Percentiles rank a stretch among this genome's conserved stretches.
Conservation (phyloP, 1,140 invertebrate species). For the Thaumatotibia leucotreta region DNA sequence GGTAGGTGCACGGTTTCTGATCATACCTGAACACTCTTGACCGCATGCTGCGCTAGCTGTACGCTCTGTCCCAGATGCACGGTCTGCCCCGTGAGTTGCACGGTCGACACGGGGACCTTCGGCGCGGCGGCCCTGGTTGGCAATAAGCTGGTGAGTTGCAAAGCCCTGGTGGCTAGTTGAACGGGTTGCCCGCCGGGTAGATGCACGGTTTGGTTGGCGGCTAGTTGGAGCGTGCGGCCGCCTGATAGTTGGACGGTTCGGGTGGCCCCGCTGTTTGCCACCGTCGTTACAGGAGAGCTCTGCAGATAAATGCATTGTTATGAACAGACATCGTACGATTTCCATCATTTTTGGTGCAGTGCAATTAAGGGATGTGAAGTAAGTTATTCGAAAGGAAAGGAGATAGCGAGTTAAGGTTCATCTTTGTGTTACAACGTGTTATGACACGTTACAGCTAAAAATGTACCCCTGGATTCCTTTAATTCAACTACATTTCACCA, state of each 20-base stretch:
- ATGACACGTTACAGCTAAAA: too few relatives aligned
- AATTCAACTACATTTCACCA: too few relatives aligned
- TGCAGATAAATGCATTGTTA: background rate
- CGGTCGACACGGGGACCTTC: constrained; percentile 53
- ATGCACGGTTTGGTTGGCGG: constrained; percentile 49
- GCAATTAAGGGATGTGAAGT: too few relatives aligned
- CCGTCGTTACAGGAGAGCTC: background rate
- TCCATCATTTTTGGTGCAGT: too few relatives aligned
- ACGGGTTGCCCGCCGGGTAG: constrained; percentile 50
- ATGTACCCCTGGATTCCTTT: too few relatives aligned
- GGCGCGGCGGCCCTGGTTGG: constrained; percentile 24
- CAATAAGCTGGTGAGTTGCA: constrained; percentile 50
- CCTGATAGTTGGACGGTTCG: constrained; percentile 55
- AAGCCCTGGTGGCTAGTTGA: constrained; percentile 41
- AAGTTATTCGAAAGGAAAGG: too few relatives aligned
- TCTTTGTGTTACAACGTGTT: too few relatives aligned
- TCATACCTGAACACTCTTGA: too few relatives aligned
- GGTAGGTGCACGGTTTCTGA: constrained; percentile 52
- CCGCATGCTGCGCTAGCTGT: constrained; percentile 45
- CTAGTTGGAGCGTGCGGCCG: constrained; percentile 49
- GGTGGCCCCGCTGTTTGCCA: constrained; percentile 15
- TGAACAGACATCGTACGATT: too few relatives aligned
- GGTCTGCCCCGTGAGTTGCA: constrained; percentile 57
- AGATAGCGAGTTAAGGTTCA: too few relatives aligned
- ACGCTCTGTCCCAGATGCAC: constrained; percentile 41